These are phyloP conservation scores for Mylabris sibirica DNA, from an alignment of 2,888 invertebrate genomes.

Conservation along the genomic window DNA sequence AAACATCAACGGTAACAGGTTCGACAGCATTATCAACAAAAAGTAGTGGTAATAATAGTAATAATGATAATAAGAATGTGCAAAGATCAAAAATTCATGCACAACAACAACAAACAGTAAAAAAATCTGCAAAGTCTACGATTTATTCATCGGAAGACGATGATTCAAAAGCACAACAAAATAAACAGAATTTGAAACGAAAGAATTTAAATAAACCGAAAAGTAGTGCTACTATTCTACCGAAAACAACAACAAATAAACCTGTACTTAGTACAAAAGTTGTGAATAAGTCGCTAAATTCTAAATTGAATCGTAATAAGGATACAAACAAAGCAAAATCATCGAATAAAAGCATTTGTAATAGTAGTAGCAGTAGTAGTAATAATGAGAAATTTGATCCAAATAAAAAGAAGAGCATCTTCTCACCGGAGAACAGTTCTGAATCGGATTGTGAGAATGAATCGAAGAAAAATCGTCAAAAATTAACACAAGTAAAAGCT, in stretches of 20 bases:
- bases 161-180: constrained; percentile 55
- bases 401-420: constrained; percentile 78
- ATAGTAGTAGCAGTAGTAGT: not conserved
- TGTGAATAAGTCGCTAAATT: constrained; percentile 33
- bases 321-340: constrained; percentile 31
- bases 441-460: constrained; percentile 65
- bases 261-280: constrained; percentile 22
- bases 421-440: constrained; percentile 82
- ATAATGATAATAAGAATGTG: constrained; percentile 41
- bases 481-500: constrained; percentile 50
- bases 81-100: constrained; percentile 22
- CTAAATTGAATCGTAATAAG: constrained; percentile 40
- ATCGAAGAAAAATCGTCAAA: constrained; percentile 29
- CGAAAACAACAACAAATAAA: constrained; percentile 55
- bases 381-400: constrained; percentile 42
- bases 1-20: constrained; percentile 27
- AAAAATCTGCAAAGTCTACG: constrained; percentile 35
- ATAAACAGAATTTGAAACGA: constrained; percentile 62
- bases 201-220: constrained; percentile 70
- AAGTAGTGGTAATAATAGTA: constrained; percentile 34
- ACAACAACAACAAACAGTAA: not conserved
- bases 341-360: constrained; percentile 29
- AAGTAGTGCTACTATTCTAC: constrained; percentile 69
- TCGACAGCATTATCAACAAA: constrained; percentile 37
- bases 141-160: constrained; percentile 55